Conservation (phyloP, 2,113 vertebrate genomes). For the Scophthalmus maximus region DNA sequence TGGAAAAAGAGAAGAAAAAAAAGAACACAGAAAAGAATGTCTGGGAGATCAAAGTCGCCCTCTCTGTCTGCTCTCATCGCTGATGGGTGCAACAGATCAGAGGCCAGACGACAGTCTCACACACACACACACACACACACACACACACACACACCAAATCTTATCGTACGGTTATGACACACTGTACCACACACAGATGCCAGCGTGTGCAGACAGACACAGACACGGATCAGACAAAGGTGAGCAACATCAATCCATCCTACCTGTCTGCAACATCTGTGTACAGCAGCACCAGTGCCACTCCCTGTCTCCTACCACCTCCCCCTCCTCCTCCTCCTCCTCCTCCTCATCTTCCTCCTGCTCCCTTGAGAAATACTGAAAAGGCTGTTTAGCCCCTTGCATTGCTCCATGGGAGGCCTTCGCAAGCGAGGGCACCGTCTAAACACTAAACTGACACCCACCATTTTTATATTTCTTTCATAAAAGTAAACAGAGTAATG, state of each 20-base stretch:
- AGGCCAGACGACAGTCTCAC: conserved; percentile 54
- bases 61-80: conserved; percentile 59
- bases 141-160: conserved; percentile 42
- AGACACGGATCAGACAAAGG: conserved; percentile 61
- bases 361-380: not conserved
- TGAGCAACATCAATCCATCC: conserved; percentile 53
- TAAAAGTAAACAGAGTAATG: not conserved
- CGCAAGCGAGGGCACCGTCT: not conserved
- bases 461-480: conserved; percentile 1
- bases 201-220: conserved; percentile 32
- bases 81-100: conserved; percentile 61
- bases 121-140: conserved; percentile 14
- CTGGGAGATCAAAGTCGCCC: conserved; percentile 62
- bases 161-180: conserved; percentile 44
- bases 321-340: not conserved
- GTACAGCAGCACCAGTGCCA: conserved; percentile 18
- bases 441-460: not conserved
- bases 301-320: conserved; percentile 7
- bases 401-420: not conserved
- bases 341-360: not conserved
- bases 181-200: conserved; percentile 17
- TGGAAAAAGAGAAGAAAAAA: too few species aligned
- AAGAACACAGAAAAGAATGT: too few species aligned
- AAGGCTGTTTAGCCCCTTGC: not conserved
- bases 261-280: conserved; percentile 46